Conservation (phyloP, 2,888 invertebrate species). For the Parnassius apollo region DNA sequence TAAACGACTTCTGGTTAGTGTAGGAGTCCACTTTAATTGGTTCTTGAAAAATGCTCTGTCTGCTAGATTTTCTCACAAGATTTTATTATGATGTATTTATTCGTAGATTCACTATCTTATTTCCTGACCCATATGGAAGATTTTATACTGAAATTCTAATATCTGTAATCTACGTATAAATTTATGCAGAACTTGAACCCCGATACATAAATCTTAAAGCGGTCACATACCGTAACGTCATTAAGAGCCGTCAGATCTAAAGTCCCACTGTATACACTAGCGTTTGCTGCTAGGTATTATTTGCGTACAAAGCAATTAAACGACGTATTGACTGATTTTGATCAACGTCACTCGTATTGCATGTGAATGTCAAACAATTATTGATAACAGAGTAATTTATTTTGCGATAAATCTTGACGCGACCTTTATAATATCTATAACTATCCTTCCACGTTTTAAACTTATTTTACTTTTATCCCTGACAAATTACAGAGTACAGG, state of each 20-base stretch:
- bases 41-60: too few species aligned
- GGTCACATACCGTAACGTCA: constrained; percentile 1
- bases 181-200: neutral
- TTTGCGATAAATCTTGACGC: constrained; percentile 17
- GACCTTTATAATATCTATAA: constrained; percentile 28
- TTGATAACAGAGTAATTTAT: constrained; percentile 22
- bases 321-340: constrained; percentile 18
- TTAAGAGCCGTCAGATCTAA: constrained; percentile 12
- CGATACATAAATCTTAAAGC: constrained; percentile 14
- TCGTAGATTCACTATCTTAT: too few species aligned
- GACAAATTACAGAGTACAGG: constrained; percentile 68
- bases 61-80: too few species aligned
- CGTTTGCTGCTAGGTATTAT: constrained; percentile 4
- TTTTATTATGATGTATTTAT: too few species aligned
- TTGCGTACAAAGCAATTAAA: constrained; percentile 20
- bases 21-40: too few species aligned
- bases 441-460: constrained; percentile 36
- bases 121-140: too few species aligned
- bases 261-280: constrained; percentile 6
- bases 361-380: constrained; percentile 18
- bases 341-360: constrained; percentile 15
- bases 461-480: constrained; percentile 50
- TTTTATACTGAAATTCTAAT: too few species aligned
- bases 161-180: too few species aligned
- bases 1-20: too few species aligned